These are phyloP conservation scores for Andrena camellia DNA, from an alignment of 2,888 invertebrate genomes.

Conservation along the genomic window DNA sequence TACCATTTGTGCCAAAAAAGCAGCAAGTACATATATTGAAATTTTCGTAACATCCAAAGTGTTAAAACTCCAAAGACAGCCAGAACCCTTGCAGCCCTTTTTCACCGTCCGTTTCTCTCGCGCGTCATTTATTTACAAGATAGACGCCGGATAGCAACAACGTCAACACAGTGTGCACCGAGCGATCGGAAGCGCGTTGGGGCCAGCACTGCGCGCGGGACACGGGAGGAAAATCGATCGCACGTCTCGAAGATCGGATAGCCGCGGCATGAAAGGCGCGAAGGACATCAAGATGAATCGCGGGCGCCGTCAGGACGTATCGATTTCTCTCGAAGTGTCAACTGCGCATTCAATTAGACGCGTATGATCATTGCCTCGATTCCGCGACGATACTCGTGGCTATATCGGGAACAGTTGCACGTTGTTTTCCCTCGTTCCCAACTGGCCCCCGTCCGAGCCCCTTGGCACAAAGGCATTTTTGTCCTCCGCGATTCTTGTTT, in stretches of 20 bases:
- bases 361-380: slow-evolving; percentile 41
- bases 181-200: not conserved
- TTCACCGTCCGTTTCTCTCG: no score
- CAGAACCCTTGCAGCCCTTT: no score
- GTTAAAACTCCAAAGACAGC: no score
- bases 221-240: slow-evolving; percentile 32
- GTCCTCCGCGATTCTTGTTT: slow-evolving; percentile 6
- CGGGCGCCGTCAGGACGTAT: slow-evolving; percentile 31
- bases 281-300: slow-evolving; percentile 46
- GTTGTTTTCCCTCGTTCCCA: slow-evolving; percentile 38
- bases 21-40: no score
- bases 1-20: no score
- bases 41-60: no score
- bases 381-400: slow-evolving; percentile 27
- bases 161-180: not conserved
- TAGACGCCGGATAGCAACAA: not conserved
- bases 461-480: slow-evolving; percentile 41
- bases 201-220: not conserved
- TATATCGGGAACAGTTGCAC: slow-evolving; percentile 43
- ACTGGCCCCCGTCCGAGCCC: not conserved
- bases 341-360: slow-evolving; percentile 55
- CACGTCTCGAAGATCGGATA: slow-evolving; percentile 17
- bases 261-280: slow-evolving; percentile 6
- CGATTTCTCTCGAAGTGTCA: slow-evolving; percentile 55
- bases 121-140: not conserved